These are phyloP conservation scores for Semnornis frantzii DNA, from an alignment of 2,113 vertebrate species.

Conservation along the genomic window DNA sequence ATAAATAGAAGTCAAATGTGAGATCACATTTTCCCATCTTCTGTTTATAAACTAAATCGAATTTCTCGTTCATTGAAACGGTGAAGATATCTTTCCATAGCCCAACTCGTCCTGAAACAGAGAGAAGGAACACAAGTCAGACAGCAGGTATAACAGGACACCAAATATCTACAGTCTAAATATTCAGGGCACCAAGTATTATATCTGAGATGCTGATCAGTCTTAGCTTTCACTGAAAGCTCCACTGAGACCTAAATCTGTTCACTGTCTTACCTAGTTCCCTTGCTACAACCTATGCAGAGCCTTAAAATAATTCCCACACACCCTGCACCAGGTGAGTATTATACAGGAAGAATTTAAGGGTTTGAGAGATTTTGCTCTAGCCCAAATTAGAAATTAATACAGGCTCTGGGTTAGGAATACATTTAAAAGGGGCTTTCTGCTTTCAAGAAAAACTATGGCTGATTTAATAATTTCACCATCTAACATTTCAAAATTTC, in stretches of 20 bases:
- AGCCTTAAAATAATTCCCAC: neutral
- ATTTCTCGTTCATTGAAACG: conserved; percentile 99
- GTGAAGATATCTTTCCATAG: conserved; percentile 99
- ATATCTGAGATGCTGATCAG: neutral
- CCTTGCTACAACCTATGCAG: neutral
- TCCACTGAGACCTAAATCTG: neutral
- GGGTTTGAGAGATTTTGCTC: neutral
- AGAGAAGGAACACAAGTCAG: conserved; percentile 32
- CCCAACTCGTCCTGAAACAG: conserved; percentile 88
- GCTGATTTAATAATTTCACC: neutral
- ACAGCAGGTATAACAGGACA: neutral
- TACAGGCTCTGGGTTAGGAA: neutral
- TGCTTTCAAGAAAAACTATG: neutral
- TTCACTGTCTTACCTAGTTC: neutral
- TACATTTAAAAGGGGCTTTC: neutral
- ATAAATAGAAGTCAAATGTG: conserved; percentile 92
- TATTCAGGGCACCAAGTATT: neutral
- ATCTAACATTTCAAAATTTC: neutral
- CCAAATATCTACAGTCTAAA: neutral
- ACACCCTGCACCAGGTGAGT: neutral
- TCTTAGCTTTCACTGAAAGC: neutral
- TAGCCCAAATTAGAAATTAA: neutral
- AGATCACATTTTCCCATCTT: conserved; percentile 98
- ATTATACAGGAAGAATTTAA: neutral
- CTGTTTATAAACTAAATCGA: conserved; percentile 93